Base-by-base conservation (phyloP, 2,888 invertebrate genomes). In the Trissolcus japonicus region DNA sequence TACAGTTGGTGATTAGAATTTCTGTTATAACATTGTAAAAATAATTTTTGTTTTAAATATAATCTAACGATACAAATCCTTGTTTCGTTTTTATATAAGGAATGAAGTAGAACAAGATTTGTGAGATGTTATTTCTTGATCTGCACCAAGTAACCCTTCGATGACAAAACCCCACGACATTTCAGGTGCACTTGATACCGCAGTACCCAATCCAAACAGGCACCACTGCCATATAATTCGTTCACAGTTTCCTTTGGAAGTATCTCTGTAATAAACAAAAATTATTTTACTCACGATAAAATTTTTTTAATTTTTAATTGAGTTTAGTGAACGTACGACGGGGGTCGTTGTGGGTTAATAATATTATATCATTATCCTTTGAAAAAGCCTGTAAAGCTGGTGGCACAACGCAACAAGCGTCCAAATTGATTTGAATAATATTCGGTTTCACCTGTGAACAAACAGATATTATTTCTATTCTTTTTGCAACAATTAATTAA, bases 321-420 rank as follows among this genome's bases (percentile, higher is more conserved):
- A 4, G 4, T 35, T n/a, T 35, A 35, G 1, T 35, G 35, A 71
- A 84, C 89, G 90, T 90, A 96, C 96, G 95, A 86, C 93, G 93
- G 0, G 98, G 96, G 89, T 99, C 99, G 84, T 95, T 97, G 88
- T 99, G 99, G 0, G 98, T 99, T 21, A 99, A 91, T 46, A 99
- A 90, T 87, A 98, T 97, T 76, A 99, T 94, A 84, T 96, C 96
- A 84, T 98, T 94, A 80, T 95, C 94, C 83, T 95, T 95, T 78
- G 98, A 97, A 90, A 96, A 99, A 79, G 94, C 93, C 88, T 96
- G 95, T 80, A 99, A 91, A 1, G 95, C 93, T 1, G 96, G 95
- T 19, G 98, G 98, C 65, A 99, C 98, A 2, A 97, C 95, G 90
- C 98, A 98, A 87, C 98, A 98, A 13, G 95, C 94, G 0, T 95